Base-by-base conservation (phyloP, 2,888 invertebrate genomes). In the Fabriciana adippe region DNA sequence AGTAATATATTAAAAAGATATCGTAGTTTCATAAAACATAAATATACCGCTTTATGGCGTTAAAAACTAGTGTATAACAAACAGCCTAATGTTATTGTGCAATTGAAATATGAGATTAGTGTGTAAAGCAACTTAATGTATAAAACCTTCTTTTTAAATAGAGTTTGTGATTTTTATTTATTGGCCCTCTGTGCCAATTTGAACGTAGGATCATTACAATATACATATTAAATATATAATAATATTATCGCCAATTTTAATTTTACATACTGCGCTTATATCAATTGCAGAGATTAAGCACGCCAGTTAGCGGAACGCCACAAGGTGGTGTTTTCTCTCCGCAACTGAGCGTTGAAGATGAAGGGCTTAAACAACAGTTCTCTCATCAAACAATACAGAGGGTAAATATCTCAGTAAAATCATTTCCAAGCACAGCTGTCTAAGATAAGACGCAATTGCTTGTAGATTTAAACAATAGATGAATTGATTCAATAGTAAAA, bases 331-430 rank as follows among this genome's bases (percentile, higher is more conserved):
- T 91, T 66, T 92, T 92, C 79, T 84, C 90, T 21, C 91, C 90
- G 60, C 90, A 88, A 71, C 83, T 90, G 68, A 91, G 88, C 77
- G 86, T 86, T 69, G 92, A 92, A 73, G 92, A 92, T 73, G 92
- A 92, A 66, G 91, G 89, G 67, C 83, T 92, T 64, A 92, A 92
- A 76, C 92, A 92, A 80, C 92, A 92, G 80, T 86, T 92, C 78
- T 88, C 89, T 63, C 91, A 92, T 75, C 91, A 91, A 78, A 87
- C 92, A 64, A 92, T 92, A 72, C 91, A 92, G 76, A 86, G 92
- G 91, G 92, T 92, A 92, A 89, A 84, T 87, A 85, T 76, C 55
- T 64, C 54, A 31, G 13, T 48, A 2, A 59, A 48, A 26, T 53
- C 35, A 61, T 35, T 18, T 8, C 47, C 47, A 5, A 41, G 51